Evolutionary conservation across 2,888 invertebrate species (phyloP).

Genomic region (Pandemis corylana): DNA sequence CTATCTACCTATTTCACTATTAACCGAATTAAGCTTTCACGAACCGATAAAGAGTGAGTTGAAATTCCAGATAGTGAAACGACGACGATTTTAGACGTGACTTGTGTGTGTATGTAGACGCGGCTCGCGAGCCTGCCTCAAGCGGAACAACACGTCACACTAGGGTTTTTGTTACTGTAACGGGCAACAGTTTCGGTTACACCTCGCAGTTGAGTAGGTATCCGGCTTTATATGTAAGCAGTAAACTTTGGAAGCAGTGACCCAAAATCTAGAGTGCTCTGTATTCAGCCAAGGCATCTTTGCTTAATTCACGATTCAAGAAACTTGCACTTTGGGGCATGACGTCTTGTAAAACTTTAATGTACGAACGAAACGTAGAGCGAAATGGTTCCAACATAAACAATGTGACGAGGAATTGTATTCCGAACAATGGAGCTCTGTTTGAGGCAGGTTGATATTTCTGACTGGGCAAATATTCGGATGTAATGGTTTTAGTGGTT

Average conservation of each 20-base stretch:
- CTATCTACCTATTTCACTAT: no score
- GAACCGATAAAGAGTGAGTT: no score
- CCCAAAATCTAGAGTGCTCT: slow-evolving; percentile 7
- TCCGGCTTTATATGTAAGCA: neutral
- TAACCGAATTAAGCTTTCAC: no score
- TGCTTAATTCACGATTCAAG: slow-evolving; percentile 28
- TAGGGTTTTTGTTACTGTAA: no score
- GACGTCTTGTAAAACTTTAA: slow-evolving; percentile 10
- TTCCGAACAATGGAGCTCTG: neutral
- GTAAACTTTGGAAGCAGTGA: neutral
- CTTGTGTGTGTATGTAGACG: no score
- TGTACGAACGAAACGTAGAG: neutral
- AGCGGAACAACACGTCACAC: no score
- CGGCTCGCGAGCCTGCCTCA: no score
- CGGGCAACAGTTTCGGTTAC: no score
- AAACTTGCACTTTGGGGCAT: slow-evolving; percentile 27
- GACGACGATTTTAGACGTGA: no score
- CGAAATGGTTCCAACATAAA: slow-evolving; percentile 2
- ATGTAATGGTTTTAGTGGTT: neutral
- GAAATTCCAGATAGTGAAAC: no score
- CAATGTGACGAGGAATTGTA: neutral
- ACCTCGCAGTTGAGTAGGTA: no score
- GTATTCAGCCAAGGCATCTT: neutral
- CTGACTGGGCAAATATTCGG: neutral
- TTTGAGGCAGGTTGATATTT: neutral